Conservation (phyloP, 2,113 vertebrate genomes). For the Nycticryphes semicollaris region DNA sequence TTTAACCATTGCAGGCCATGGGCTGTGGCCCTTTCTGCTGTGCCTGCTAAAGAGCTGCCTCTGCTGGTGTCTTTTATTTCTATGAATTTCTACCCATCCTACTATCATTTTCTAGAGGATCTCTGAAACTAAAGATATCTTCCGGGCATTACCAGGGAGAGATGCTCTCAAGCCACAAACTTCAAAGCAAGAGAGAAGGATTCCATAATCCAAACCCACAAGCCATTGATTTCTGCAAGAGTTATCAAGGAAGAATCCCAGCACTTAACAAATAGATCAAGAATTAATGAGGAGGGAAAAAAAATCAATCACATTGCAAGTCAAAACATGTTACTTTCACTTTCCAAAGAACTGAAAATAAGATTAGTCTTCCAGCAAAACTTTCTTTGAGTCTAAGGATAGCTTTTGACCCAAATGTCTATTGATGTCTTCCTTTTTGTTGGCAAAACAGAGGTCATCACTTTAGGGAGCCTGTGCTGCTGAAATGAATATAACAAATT, state of each 20-base stretch:
- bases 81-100: not conserved
- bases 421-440: not conserved
- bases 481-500: conserved; percentile 31
- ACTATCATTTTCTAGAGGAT: not conserved
- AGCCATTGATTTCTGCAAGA: conserved; percentile 6
- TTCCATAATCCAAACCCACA: not conserved
- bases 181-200: not conserved
- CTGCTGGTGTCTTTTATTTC: not conserved
- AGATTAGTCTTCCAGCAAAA: conserved; percentile 31
- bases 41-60: not conserved
- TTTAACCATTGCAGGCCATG: not conserved
- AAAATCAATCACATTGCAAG: not conserved
- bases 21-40: not conserved
- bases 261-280: conserved; percentile 12
- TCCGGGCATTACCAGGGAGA: not conserved
- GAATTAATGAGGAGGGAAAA: conserved; percentile 14
- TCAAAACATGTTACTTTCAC: not conserved
- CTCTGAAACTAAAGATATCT: not conserved
- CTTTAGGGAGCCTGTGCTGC: not conserved
- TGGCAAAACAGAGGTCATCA: conserved; percentile 26
- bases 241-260: not conserved
- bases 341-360: conserved; percentile 20
- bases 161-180: not conserved
- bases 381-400: conserved; percentile 9
- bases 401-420: conserved; percentile 27